Base-by-base conservation (phyloP, 2,888 invertebrate genomes). In the Schrankia costaestrigalis region DNA sequence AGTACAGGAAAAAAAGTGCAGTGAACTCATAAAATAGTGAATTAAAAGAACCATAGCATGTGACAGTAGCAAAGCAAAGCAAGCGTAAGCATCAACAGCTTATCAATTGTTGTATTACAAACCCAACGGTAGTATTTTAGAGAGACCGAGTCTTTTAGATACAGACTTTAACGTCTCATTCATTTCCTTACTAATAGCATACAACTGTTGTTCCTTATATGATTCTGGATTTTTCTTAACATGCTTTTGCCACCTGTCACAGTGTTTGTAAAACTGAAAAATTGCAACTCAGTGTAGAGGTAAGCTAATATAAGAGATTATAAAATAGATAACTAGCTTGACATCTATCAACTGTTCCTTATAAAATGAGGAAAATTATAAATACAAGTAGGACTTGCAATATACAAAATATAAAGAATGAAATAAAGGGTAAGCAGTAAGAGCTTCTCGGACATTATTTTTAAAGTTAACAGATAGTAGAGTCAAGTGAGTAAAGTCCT, bases 241-340 rank as follows among this genome's bases (percentile, higher is more conserved):
- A 77, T 92, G 90, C 63, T 77, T 81, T 74, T 82, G 86, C 94
- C 94, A 94, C 69, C 89, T 91, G 59, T 89, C 80, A 85, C 94
- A 94, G 54, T 90, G 85, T 87, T 94, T 94, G 85, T 94, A 94
- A 89, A 94, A 94, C 94, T 94, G 82, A 65, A 91, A 90, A 73
- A 66, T 67, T 60, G 69, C 66, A 74, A 74, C 67, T 59, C n/a
- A 70, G 46, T 65, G 49, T 58, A 65, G 57, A 44, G 35, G 35
- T n/a, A 66, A 71, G 64, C 68, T 40, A 32, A 50, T 37, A 58
- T 36, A 26, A 30, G 26, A 36, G 18, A 46, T 2, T 28, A 17
- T 8, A 31, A 21, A 28, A 29, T 11, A 26, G 3, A 17, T 32
- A n/a, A n/a, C n/a, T n/a, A n/a, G n/a, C n/a, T n/a, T n/a, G n/a